phyloP scores from a whole-genome alignment of 2,113 vertebrate species.

The Perccottus glenii region DNA sequence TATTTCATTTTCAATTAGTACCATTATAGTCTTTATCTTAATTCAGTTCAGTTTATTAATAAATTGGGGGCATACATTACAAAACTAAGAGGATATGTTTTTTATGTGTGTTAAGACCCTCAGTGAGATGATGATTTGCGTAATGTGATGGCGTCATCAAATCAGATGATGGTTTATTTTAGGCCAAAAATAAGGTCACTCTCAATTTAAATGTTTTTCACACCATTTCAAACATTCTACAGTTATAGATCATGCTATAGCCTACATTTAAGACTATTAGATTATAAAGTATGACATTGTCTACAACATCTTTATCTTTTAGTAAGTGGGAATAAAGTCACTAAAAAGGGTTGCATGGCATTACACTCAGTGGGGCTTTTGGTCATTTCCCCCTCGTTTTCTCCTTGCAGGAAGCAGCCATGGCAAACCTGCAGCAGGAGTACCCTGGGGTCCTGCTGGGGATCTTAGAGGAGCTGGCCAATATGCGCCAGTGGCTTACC shows the following conservation, averaged over 20 bases:
- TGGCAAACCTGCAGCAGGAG: constrained; percentile 82
- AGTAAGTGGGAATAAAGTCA: too few species aligned
- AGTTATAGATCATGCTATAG: neutral
- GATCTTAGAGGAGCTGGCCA: constrained; percentile 92
- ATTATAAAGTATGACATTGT: too few species aligned
- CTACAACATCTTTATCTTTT: too few species aligned
- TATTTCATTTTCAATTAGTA: too few species aligned
- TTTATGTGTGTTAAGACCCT: constrained; percentile 14
- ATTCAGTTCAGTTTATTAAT: too few species aligned
- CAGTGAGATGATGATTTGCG: constrained; percentile 39
- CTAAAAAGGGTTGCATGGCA: too few species aligned
- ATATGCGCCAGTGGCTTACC: constrained; percentile 85
- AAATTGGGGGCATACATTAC: too few species aligned
- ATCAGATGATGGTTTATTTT: constrained; percentile 75
- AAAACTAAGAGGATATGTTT: too few species aligned
- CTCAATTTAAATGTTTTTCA: constrained; percentile 19
- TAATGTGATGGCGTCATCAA: constrained; percentile 54
- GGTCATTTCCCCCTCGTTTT: neutral
- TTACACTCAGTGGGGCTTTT: too few species aligned
- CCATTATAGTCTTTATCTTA: too few species aligned
- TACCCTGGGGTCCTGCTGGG: constrained; percentile 87
- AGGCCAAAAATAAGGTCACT: constrained; percentile 69
- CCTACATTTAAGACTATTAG: too few species aligned
- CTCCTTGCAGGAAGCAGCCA: constrained; percentile 44
- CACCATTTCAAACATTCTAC: neutral